Percentiles rank a stretch among this genome's conserved stretches.
Conservation (phyloP, 2,888 invertebrate species). For the Heterodera filipjevi region DNA sequence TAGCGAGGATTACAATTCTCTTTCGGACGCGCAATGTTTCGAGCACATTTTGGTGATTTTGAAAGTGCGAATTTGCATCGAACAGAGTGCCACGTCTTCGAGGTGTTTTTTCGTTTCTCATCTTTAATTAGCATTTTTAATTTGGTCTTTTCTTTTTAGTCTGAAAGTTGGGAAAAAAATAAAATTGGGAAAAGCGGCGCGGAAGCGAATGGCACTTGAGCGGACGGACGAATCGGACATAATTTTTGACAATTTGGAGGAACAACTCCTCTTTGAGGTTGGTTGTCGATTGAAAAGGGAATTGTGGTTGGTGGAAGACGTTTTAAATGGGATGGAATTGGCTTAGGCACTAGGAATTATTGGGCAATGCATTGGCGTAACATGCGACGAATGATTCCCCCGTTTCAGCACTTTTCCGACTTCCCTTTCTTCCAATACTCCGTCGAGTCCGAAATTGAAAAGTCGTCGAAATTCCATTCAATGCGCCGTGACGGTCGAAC, state of each 20-base stretch:
- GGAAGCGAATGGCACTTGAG: constrained; percentile 51
- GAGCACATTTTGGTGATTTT: constrained; percentile 38
- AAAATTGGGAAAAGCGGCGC: constrained; percentile 53
- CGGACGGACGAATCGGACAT: constrained; percentile 47
- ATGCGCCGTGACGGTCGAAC: constrained; percentile 51
- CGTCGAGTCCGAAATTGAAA: constrained; percentile 59
- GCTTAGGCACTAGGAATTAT: too few relatives aligned
- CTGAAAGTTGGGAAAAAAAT: constrained; percentile 39
- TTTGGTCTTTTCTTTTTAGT: constrained; percentile 2
- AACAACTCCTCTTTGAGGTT: constrained; percentile 51
- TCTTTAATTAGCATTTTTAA: background rate
- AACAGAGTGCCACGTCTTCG: background rate
- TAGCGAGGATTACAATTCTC: constrained; percentile 39
- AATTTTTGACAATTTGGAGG: constrained; percentile 57
- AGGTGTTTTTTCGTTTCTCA: background rate
- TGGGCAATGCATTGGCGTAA: too few relatives aligned
- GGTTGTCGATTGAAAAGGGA: too few relatives aligned
- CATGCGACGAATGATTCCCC: too few relatives aligned
- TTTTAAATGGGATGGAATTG: too few relatives aligned
- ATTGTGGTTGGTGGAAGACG: too few relatives aligned
- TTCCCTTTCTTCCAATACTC: constrained; percentile 55
- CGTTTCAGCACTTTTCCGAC: background rate
- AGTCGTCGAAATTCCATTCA: constrained; percentile 57
- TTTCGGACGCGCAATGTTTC: constrained; percentile 37
- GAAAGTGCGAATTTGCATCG: constrained; percentile 40